Base-by-base conservation (phyloP, 2,888 invertebrate genomes). In the Ligdia adustata region DNA sequence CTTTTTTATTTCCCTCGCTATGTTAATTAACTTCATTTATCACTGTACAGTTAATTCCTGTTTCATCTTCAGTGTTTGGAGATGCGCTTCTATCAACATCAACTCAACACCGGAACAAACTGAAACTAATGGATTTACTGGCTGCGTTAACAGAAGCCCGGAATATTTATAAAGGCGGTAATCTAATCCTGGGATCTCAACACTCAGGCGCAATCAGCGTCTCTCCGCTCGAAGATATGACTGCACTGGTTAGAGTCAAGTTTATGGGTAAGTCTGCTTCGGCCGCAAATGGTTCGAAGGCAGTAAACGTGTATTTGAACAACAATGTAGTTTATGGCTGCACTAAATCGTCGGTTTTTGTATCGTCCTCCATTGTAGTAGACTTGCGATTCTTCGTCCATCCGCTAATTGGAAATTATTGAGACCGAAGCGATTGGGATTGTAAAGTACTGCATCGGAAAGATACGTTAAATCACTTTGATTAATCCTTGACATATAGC, bases 401-500 rank as follows among this genome's bases (percentile, higher is more conserved):
- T 62, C 62, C 60, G 64, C 70, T 86, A 86, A 86, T 86, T 86
- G 79, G 78, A 82, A 84, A 78, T 84, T 86, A 85, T 85, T 54
- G 53, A 73, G 77, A 60, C 61, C 62, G n/a, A n/a, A n/a, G n/a
- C 70, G 74, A 75, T 75, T 75, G 66, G 72, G 71, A 72, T 75
- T 70, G 74, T 78, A 75, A 81, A 73, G 75, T 78, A 81, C 76
- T 74, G 65, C 66, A 64, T 57, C 53, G 65, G 65, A 66, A 64
- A 69, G 66, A 58, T 72, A 68, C 62, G 63, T 74, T 82, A 79
- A 82, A 82, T 85, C 82, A 82, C 63, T 57, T 69, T 75, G 78
- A 83, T 78, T 72, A 75, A 79, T 77, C 72, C 66, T 55, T 64
- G 72, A 69, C 68, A 65, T 57, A 62, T 65, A 60, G 63, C 71